Conservation (phyloP, 2,888 invertebrate species). For the Leptura quadrifasciata region DNA sequence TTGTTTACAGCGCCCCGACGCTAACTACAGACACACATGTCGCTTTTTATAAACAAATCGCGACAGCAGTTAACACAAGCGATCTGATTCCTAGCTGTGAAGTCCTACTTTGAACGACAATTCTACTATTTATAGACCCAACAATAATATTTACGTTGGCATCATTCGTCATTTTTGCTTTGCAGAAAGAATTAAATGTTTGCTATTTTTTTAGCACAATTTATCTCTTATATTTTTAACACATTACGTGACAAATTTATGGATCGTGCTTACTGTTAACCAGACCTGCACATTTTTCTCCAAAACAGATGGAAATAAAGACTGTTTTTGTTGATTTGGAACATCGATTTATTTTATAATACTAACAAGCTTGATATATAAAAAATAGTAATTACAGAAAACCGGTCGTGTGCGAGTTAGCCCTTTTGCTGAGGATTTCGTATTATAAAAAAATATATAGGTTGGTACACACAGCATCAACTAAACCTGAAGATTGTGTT, state of each 20-base stretch:
- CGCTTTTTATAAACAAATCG: slow-evolving; percentile 70
- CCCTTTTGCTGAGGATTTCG: too few species aligned
- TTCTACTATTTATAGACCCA: slow-evolving; percentile 68
- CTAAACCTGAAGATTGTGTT: too few species aligned
- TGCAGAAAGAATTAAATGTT: slow-evolving; percentile 57
- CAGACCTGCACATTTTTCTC: not conserved
- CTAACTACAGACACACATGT: slow-evolving; percentile 70
- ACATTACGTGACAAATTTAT: slow-evolving; percentile 36
- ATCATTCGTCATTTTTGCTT: slow-evolving; percentile 54
- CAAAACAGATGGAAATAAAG: not conserved
- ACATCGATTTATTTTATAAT: not conserved
- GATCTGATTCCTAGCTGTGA: slow-evolving; percentile 61
- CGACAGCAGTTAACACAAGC: slow-evolving; percentile 68
- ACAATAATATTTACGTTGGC: slow-evolving; percentile 69
- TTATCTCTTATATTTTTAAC: slow-evolving; percentile 55
- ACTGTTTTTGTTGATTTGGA: slow-evolving; percentile 1
- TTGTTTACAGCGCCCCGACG: slow-evolving; percentile 75
- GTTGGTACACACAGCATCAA: too few species aligned
- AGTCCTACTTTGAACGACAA: slow-evolving; percentile 66
- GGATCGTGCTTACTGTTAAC: slow-evolving; percentile 20
- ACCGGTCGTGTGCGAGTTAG: too few species aligned
- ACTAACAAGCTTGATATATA: too few species aligned
- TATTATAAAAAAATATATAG: too few species aligned
- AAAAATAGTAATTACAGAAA: too few species aligned
- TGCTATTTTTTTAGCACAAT: slow-evolving; percentile 49